Evolutionary conservation across 2,113 vertebrate species (phyloP).

Genomic region (Brachyhypopomus occidentalis): DNA sequence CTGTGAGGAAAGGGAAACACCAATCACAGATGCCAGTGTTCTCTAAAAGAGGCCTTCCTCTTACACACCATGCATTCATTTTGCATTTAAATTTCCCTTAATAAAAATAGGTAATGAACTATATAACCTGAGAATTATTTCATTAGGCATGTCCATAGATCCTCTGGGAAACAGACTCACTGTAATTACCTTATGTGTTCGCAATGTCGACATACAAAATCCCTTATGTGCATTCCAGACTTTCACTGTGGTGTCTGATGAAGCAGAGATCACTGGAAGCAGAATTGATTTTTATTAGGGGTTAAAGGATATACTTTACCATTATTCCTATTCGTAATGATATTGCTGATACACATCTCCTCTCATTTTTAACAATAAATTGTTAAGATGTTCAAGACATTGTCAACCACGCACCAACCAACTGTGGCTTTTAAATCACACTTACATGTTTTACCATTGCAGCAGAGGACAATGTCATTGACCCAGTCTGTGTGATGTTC

Average conservation of each 20-base stretch:
- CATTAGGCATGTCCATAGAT: neutral
- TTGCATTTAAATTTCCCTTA: too few species aligned
- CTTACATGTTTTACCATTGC: slow-evolving; percentile 98
- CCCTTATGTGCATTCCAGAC: slow-evolving; percentile 99
- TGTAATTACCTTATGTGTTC: slow-evolving; percentile 86
- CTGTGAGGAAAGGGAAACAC: slow-evolving; percentile 62
- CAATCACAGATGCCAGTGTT: neutral
- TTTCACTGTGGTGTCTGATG: slow-evolving; percentile 97
- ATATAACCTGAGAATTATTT: too few species aligned
- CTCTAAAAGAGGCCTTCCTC: too few species aligned
- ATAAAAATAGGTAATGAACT: too few species aligned
- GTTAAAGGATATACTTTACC: neutral
- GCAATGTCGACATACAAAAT: slow-evolving; percentile 98
- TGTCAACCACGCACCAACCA: neutral
- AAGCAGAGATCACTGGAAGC: slow-evolving; percentile 92
- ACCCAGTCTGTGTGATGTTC: slow-evolving; percentile 99
- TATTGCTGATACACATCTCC: too few species aligned
- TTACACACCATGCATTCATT: too few species aligned
- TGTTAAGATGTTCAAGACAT: neutral
- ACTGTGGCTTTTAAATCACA: slow-evolving; percentile 48
- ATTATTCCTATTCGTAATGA: neutral
- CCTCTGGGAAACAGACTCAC: neutral
- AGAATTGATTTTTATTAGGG: slow-evolving; percentile 37
- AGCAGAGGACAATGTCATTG: slow-evolving; percentile 97
- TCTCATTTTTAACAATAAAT: too few species aligned